phyloP scores from a whole-genome alignment of 1,140 invertebrate genomes.

The Papilio dardanus region DNA sequence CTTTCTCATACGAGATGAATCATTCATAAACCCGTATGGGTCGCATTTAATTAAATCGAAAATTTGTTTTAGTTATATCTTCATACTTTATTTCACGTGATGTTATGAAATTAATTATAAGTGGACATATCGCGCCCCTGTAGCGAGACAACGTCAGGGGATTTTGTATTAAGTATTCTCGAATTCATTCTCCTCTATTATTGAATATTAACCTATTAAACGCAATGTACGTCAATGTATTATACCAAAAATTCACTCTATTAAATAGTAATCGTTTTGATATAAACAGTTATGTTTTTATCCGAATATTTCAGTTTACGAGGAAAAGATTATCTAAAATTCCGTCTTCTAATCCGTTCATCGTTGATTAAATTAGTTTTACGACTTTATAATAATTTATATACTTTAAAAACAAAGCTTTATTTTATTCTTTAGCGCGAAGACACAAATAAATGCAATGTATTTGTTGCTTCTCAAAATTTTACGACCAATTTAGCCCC shows the following conservation, averaged over 20 bases:
- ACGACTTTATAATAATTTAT: constrained; percentile 10
- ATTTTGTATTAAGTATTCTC: neutral
- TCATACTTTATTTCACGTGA: neutral
- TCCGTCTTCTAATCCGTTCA: neutral
- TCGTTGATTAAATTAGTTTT: constrained; percentile 14
- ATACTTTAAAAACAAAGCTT: neutral
- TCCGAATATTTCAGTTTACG: neutral
- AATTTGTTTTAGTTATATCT: constrained; percentile 4
- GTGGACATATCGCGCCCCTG: neutral
- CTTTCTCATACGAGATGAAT: constrained; percentile 22
- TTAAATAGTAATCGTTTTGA: too few species aligned
- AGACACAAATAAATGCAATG: neutral
- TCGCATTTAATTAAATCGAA: constrained; percentile 19
- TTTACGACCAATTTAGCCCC: constrained; percentile 20
- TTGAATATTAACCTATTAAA: too few species aligned
- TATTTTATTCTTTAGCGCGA: neutral
- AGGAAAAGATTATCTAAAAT: neutral
- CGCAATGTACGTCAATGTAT: too few species aligned
- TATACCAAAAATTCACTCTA: too few species aligned
- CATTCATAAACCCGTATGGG: constrained; percentile 24
- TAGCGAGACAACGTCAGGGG: neutral
- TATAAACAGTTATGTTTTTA: neutral
- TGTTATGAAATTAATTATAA: neutral
- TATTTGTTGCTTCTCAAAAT: constrained; percentile 3
- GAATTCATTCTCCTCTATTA: too few species aligned